These are phyloP conservation scores for Carcina quercana DNA, from an alignment of 2,888 invertebrate species.

Conservation along the genomic window DNA sequence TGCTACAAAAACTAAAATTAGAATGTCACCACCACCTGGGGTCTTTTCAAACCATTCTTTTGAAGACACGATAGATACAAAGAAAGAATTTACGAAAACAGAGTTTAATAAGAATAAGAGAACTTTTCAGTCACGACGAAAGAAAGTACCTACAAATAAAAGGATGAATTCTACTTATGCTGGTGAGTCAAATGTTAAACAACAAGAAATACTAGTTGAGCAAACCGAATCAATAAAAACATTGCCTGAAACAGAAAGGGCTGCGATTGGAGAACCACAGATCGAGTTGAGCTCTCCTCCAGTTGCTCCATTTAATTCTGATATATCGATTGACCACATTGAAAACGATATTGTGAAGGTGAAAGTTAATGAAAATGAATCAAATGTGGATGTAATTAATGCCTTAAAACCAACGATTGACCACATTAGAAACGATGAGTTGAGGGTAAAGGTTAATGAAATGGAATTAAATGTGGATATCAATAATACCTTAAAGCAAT, in stretches of 20 bases:
- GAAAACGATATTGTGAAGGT: background rate
- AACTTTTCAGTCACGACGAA: constrained; percentile 37
- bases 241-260: too few species aligned
- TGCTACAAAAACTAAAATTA: constrained; percentile 50
- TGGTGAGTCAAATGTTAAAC: constrained; percentile 5
- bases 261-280: too few species aligned
- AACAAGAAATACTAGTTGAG: too few species aligned
- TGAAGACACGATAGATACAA: constrained; percentile 13
- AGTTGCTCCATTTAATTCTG: too few species aligned
- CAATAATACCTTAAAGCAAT: too few species aligned
- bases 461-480: too few species aligned
- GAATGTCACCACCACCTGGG: constrained; percentile 37
- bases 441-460: too few species aligned
- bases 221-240: too few species aligned
- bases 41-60: constrained; percentile 18
- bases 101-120: constrained; percentile 29
- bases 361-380: too few species aligned
- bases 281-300: too few species aligned
- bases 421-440: too few species aligned
- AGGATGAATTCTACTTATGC: constrained; percentile 33
- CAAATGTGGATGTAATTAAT: too few species aligned
- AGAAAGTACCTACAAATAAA: constrained; percentile 29
- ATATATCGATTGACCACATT: background rate
- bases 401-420: background rate
- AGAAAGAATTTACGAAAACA: constrained; percentile 17